A percentile compares a stretch with the other conserved stretches of the same genome.
Conservation (phyloP, 2,113 vertebrate species). For the Toxotes jaculatrix region DNA sequence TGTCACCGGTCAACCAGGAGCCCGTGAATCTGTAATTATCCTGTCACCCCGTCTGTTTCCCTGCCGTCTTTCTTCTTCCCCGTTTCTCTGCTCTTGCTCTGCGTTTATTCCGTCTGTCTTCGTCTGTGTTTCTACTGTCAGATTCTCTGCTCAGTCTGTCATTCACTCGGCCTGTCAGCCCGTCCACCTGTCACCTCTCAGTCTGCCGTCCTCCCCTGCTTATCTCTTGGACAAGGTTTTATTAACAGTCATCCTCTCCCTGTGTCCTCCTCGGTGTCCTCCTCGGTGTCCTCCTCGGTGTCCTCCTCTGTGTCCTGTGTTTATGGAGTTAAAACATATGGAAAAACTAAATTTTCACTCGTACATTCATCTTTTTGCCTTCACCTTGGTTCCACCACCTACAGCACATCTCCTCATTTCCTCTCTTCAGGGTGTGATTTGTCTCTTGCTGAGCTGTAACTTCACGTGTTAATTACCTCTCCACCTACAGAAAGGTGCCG, state of each 20-base stretch:
- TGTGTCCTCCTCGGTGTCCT: constrained; percentile 7
- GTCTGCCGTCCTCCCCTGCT: not conserved
- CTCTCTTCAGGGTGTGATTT: constrained; percentile 3
- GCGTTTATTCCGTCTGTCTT: constrained; percentile 34
- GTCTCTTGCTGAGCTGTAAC: constrained; percentile 45
- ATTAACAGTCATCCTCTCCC: not conserved
- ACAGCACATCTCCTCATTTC: not conserved
- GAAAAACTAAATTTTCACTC: constrained; percentile 8
- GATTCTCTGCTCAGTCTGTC: constrained; percentile 1
- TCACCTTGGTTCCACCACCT: not conserved
- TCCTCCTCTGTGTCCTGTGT: not conserved
- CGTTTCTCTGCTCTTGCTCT: constrained; percentile 20
- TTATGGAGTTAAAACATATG: not conserved
- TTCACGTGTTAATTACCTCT: constrained; percentile 37
- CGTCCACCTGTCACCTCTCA: constrained; percentile 17
- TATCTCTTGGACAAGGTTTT: not conserved
- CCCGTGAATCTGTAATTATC: constrained; percentile 56
- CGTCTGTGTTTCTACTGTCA: constrained; percentile 30
- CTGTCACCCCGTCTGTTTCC: constrained; percentile 36
- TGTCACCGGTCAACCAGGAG: constrained; percentile 64
- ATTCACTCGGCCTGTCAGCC: constrained; percentile 3
- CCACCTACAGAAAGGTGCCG: constrained; percentile 28
- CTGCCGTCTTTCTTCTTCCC: not conserved
- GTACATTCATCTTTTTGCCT: not conserved
- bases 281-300: too few species aligned